Base-by-base conservation (phyloP, 2,113 vertebrate genomes). In the Martes martes region DNA sequence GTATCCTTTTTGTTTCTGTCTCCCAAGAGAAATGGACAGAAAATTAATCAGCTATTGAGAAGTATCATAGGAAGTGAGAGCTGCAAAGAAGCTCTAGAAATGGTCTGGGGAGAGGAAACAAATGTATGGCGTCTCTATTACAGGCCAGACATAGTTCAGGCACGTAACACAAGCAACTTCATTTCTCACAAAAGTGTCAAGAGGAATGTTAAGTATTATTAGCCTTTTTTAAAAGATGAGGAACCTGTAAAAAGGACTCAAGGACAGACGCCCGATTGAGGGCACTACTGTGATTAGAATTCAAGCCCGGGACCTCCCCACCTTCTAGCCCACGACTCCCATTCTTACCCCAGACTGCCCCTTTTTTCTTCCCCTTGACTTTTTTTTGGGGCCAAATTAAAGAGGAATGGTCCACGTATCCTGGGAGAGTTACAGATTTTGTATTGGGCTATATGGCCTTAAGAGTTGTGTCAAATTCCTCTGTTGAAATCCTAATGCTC, bases 1-100 rank as follows among this genome's bases (percentile, higher is more conserved):
- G 7, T 82, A n/a, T 67, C 92, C 87, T 65, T 79, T 91, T 61
- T 93, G 76, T 55, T 91, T 89, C 65, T 24, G 3, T 83, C n/a
- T 91, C 55, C 28, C 24, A 84, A 88, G 67, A 83, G 59, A 93
- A 26, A n/a, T 9, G 9, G 39, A 67, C 9, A 42, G 31, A 69
- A 65, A 90, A 81, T 94, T 47, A 76, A 39, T 57, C 82, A 31
- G 57, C 19, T 36, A 26, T 65, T 42, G 65, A 81, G 61, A 95
- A 4, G 26, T 21, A 55, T 52, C 4, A 1, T 6, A 61, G 69
- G 67, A 33, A 31, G 6, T 21, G 42, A 57, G 59, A 33, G 13
- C 55, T 59, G 23, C 81, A 81, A 74, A 45, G 47, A 81, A 94
- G 31, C 21, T n/a, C 55, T 63, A 69, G 52, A 79, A 63, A 80